Evolutionary conservation across 2,797 vertebrate genomes (phyloP).

Genomic region (Stomatorhinus walkeri): DNA sequence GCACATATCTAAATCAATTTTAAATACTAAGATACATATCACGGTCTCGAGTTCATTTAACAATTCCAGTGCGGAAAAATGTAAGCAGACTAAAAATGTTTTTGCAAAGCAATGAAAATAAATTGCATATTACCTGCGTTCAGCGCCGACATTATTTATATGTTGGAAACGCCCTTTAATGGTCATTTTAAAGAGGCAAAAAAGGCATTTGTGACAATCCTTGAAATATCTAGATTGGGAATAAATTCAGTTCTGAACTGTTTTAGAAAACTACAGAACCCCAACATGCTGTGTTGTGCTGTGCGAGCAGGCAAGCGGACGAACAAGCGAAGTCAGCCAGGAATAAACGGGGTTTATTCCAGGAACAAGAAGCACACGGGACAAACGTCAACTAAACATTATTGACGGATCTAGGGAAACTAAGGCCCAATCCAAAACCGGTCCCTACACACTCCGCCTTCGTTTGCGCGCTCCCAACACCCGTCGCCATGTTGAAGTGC

Average conservation of each 20-base stretch:
- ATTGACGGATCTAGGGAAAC: too few relatives aligned
- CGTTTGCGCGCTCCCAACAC: too few relatives aligned
- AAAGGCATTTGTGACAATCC: neutral
- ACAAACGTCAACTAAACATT: too few relatives aligned
- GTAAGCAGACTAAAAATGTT: neutral
- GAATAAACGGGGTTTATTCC: too few relatives aligned
- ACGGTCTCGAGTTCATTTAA: neutral
- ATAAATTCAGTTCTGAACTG: neutral
- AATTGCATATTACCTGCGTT: neutral
- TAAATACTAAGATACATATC: neutral
- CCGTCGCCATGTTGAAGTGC: too few relatives aligned
- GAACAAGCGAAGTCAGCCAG: too few relatives aligned
- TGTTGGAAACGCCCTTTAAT: neutral
- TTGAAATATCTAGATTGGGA: neutral
- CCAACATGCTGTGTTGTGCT: neutral
- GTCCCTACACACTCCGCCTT: too few relatives aligned
- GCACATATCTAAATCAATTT: neutral
- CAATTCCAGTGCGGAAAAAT: neutral
- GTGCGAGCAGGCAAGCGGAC: too few relatives aligned
- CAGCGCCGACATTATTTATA: neutral
- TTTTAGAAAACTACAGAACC: neutral
- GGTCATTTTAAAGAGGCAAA: neutral
- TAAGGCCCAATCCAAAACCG: too few relatives aligned
- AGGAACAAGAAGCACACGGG: too few relatives aligned
- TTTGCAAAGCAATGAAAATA: neutral